Evolutionary conservation across 2,797 vertebrate genomes (phyloP), one percentile per base, ranked within the genome.

Genomic region (Enteromius treurensis): DNA sequence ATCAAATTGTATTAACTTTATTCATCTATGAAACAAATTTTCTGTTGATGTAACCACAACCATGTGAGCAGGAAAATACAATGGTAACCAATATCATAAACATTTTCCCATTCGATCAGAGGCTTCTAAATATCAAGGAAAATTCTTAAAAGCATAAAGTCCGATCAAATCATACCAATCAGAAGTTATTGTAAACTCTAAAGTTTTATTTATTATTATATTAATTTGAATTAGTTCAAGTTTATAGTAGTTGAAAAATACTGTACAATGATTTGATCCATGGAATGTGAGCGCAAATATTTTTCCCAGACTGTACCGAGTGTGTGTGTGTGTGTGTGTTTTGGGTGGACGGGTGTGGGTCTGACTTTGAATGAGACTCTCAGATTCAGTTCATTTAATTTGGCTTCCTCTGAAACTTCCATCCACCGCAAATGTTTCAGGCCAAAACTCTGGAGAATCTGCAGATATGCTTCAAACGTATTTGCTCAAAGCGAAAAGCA

Each of bases 381-480:
- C 40, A 75, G 83, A 87, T 75, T 73, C 42, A 84, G 65, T 77
- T 76, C 78, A 82, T 88, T 87, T 84, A 53, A 85, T 89, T 87
- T 81, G 74, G 29, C 85, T 87, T 87, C 81, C 65, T 86, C 82
- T 79, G 73, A 87, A 84, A 76, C 60, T 81, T 86, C 80, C 70
- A 78, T 87, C 71, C 2, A 77, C 73, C 65, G 70, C 53, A 60
- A 62, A 82, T 64, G 75, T 79, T 73, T 79, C 45, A 45, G 77
- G 77, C 83, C 79, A 74, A 77, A 82, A 60, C 47, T 85, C 80
- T 79, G 70, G 76, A 67, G 79, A 75, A 60, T 79, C 79, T n/a
- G 29, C 76, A 53, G 77, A 85, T 81, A 51, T 51, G 74, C 82
- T 85, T 89, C 81, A 83, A 82, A 82, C 77, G 23, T 80, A 80